A percentile compares a stretch with the other conserved stretches of the same genome.
These are phyloP conservation scores for Eurytemora carolleeae DNA, from an alignment of 1,140 invertebrate species.

Conservation along the genomic window DNA sequence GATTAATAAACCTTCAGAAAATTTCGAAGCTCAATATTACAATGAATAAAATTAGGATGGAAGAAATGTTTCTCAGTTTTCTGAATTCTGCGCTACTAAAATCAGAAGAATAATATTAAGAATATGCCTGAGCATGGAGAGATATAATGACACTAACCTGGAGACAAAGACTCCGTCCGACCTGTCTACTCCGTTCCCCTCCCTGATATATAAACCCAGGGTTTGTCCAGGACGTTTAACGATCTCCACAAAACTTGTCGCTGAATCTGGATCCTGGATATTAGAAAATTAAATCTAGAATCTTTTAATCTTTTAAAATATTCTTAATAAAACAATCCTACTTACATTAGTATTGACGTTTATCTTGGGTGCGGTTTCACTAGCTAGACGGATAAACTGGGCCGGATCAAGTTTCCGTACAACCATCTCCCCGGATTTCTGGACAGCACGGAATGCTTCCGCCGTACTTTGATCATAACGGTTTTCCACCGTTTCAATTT, in stretches of 20 bases:
- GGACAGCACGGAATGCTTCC: slow-evolving; percentile 68
- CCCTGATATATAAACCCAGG: slow-evolving; percentile 87
- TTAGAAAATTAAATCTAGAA: slow-evolving; percentile 16
- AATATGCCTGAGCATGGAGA: too few species aligned
- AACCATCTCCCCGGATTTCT: slow-evolving; percentile 78
- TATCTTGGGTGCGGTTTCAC: slow-evolving; percentile 39
- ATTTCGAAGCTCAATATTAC: too few species aligned
- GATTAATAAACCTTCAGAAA: too few species aligned
- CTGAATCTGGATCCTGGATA: slow-evolving; percentile 43
- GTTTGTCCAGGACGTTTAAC: slow-evolving; percentile 97
- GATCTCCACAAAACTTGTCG: slow-evolving; percentile 86
- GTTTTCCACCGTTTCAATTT: slow-evolving; percentile 85
- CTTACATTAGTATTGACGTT: slow-evolving; percentile 18
- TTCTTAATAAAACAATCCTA: neutral
- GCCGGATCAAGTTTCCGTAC: slow-evolving; percentile 66
- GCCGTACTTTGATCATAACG: slow-evolving; percentile 77
- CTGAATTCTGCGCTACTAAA: too few species aligned
- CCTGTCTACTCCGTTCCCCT: slow-evolving; percentile 80
- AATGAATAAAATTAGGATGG: too few species aligned
- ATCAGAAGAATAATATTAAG: too few species aligned
- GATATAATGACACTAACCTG: too few species aligned
- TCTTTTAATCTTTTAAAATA: neutral
- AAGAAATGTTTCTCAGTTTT: too few species aligned
- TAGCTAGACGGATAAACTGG: slow-evolving; percentile 56
- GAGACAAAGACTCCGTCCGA: slow-evolving; percentile 95